phyloP scores from a whole-genome alignment of 1,140 invertebrate genomes.

The Drosophila parabipectinata region DNA sequence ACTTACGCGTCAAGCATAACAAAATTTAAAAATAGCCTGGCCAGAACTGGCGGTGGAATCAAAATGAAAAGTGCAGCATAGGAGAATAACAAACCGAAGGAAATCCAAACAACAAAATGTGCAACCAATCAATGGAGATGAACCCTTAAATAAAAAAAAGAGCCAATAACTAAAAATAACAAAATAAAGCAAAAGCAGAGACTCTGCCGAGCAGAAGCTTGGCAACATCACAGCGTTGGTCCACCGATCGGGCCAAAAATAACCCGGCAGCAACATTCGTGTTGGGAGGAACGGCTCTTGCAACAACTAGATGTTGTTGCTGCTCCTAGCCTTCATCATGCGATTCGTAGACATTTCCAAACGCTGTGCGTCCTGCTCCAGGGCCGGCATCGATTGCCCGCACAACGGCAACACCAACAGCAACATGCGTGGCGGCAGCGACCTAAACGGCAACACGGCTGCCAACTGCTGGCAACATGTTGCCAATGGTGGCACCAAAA shows the following conservation, averaged over 20 bases:
- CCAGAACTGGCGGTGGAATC: conserved; percentile 53
- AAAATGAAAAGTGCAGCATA: conserved; percentile 70
- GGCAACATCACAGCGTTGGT: conserved; percentile 74
- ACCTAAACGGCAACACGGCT: conserved; percentile 57
- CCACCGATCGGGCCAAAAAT: conserved; percentile 60
- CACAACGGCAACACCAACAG: conserved; percentile 20
- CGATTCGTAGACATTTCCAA: conserved; percentile 84
- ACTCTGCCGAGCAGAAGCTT: conserved; percentile 46
- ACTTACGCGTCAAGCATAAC: conserved; percentile 70
- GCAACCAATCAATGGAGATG: conserved; percentile 73
- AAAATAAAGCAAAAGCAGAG: conserved; percentile 18
- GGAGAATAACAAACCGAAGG: conserved; percentile 15
- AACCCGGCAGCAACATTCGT: conserved; percentile 66
- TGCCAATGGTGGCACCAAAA: conserved; percentile 42
- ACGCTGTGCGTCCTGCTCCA: conserved; percentile 60
- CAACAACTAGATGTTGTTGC: conserved; percentile 80
- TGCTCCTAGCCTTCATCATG: conserved; percentile 80
- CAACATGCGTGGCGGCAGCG: conserved; percentile 20
- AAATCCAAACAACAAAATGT: conserved; percentile 68
- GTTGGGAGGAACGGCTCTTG: conserved; percentile 12
- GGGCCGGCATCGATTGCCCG: conserved; percentile 56
- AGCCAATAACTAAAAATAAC: conserved; percentile 58
- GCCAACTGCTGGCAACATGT: conserved; percentile 68
- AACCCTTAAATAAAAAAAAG: conserved; percentile 59
- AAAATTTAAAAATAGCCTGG: conserved; percentile 70